phyloP scores from a whole-genome alignment of 2,797 vertebrate species.

The Mormyrops boulengeri region DNA sequence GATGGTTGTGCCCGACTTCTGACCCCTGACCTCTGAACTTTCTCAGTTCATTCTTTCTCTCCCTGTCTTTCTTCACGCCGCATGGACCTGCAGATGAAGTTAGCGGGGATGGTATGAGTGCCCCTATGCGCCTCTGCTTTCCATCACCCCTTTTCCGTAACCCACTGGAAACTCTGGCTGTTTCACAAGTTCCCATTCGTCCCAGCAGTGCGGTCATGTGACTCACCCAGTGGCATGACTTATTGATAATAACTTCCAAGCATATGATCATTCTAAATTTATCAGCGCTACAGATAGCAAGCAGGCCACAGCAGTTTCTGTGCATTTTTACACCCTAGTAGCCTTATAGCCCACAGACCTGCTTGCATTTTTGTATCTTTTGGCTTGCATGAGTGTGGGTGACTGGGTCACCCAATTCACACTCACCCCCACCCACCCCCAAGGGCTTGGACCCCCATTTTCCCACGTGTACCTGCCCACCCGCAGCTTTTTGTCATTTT shows the following conservation, averaged over 20 bases:
- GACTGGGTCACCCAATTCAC: neutral
- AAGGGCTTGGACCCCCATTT: neutral
- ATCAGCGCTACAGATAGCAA: neutral
- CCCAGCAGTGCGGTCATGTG: neutral
- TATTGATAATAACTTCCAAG: neutral
- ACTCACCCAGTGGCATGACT: neutral
- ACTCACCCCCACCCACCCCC: neutral
- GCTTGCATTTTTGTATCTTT: neutral
- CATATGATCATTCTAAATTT: neutral
- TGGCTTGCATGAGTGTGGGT: neutral
- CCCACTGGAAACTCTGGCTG: constrained; percentile 26
- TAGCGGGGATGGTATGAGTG: constrained; percentile 83
- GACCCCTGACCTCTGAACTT: neutral
- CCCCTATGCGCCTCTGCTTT: neutral
- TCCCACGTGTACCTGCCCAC: constrained; percentile 13
- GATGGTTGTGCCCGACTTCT: neutral
- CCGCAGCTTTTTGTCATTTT: constrained; percentile 14
- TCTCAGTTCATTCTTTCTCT: neutral
- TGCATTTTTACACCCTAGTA: neutral
- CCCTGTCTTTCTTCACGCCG: constrained; percentile 58
- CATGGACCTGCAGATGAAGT: constrained; percentile 82
- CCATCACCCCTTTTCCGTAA: constrained; percentile 7
- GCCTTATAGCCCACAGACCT: neutral
- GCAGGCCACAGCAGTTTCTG: neutral
- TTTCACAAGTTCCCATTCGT: neutral